Percentiles rank a stretch among this genome's conserved stretches.
phyloP scores from a whole-genome alignment of 2,797 vertebrate species.

The Rhincodon typus region DNA sequence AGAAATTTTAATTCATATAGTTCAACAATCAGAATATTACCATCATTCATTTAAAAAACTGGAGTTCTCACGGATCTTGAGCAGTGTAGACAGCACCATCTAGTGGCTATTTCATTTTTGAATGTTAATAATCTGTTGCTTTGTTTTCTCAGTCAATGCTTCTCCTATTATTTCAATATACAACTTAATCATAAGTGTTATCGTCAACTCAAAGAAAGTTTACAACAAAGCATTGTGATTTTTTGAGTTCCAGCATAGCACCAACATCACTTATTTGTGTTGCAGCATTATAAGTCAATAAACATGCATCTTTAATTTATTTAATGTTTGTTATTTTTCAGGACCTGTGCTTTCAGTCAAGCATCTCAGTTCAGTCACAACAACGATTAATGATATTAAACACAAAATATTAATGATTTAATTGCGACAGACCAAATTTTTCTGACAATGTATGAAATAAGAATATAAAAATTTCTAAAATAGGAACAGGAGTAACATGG shows the following conservation, averaged over 20 bases:
- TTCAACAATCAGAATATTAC: neutral
- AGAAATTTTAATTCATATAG: neutral
- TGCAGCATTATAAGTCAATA: neutral
- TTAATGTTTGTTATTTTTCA: neutral
- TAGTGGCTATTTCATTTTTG: neutral
- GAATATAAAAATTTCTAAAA: neutral
- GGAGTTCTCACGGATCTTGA: neutral
- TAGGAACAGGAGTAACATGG: neutral
- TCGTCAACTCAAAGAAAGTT: neutral
- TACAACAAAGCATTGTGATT: neutral
- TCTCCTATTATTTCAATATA: neutral
- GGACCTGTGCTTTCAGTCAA: neutral
- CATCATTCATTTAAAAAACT: neutral
- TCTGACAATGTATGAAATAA: neutral
- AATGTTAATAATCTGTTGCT: neutral
- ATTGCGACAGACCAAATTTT: neutral
- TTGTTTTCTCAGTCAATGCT: neutral
- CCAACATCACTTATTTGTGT: neutral
- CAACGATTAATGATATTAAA: neutral
- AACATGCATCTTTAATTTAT: neutral
- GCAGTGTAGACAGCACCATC: conserved; percentile 31
- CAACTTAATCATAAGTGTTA: neutral
- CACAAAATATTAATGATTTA: neutral
- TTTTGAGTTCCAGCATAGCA: neutral
- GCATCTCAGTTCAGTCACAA: neutral